These are phyloP conservation scores for Macrocentrus cingulum DNA, from an alignment of 1,140 invertebrate species.

Conservation along the genomic window DNA sequence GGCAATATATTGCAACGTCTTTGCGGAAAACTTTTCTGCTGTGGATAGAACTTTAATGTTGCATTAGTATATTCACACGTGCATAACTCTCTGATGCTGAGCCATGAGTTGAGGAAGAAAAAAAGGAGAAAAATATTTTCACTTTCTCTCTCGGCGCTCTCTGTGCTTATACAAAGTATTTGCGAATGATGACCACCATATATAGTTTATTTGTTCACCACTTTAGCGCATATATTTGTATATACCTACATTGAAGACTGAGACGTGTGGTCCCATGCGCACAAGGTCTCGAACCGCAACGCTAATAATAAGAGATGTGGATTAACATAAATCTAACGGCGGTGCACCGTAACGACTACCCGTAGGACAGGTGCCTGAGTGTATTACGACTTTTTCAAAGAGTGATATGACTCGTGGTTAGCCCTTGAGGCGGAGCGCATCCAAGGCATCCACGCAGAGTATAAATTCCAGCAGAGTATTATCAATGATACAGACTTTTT, in stretches of 20 bases:
- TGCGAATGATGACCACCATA: background rate
- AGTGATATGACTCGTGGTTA: constrained; percentile 17
- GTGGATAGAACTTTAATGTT: too few species aligned
- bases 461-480: too few species aligned
- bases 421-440: background rate
- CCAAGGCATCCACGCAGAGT: too few species aligned
- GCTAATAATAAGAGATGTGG: constrained; percentile 27
- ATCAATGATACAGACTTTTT: too few species aligned
- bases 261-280: constrained; percentile 12
- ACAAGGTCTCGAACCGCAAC: constrained; percentile 26
- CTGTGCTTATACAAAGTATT: background rate
- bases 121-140: too few species aligned
- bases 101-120: too few species aligned
- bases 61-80: too few species aligned
- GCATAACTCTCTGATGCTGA: too few species aligned
- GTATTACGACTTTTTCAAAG: constrained; percentile 25
- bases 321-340: constrained; percentile 35
- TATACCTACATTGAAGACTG: background rate
- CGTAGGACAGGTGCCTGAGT: constrained; percentile 34
- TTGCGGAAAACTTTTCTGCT: too few species aligned
- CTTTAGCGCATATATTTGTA: background rate
- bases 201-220: background rate
- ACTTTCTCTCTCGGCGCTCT: too few species aligned
- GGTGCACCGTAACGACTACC: constrained; percentile 28
- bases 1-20: too few species aligned